Base-by-base conservation (phyloP, 2,888 invertebrate genomes). In the Apotomis turbidana region DNA sequence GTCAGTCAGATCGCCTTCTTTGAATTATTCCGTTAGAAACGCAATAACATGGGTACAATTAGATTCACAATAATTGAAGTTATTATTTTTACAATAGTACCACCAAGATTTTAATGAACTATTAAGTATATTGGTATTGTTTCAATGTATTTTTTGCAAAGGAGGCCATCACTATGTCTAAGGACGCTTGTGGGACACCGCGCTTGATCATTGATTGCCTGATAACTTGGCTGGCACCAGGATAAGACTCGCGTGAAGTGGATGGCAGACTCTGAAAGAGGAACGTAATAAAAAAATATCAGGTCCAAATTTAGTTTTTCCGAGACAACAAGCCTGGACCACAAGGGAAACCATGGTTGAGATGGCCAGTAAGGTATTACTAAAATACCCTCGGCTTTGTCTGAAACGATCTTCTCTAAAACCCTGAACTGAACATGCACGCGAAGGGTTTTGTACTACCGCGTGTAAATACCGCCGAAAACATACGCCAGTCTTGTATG, bases 331-430 rank as follows among this genome's bases (percentile, higher is more conserved):
- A 78, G 49, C 5, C 13, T 74, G 1, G 10, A 58, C 55, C 58
- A 76, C 9, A 78, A 2, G 1, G 79, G 78, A 49, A 60, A 79
- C 78, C 79, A 80, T 0, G 79, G 76, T 58, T 80, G 78, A 2
- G 76, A 60, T 4, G 75, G 75, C 79, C 78, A 78, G n/a, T 49
- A 52, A 3, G 78, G 77, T 10, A 77, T 60, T 3, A 78, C 75
- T n/a, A 80, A 4, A 36, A 79, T 79, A 3, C 78, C 78, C 46
- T 68, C 52, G 0, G 77, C 77, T 44, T 69, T 55, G 8, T 77
- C 76, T 4, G 13, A 9, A n/a, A 61, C 71, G 12, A 75, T 75
- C 70, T 76, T 76, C 2, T 71, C n/a, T 15, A 74, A n/a, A 3
- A 52, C 36, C 38, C 68, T 74, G 27, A 27, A 27, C 27, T 27